phyloP scores from a whole-genome alignment of 2,888 invertebrate species.

The Parelbella ahira region DNA sequence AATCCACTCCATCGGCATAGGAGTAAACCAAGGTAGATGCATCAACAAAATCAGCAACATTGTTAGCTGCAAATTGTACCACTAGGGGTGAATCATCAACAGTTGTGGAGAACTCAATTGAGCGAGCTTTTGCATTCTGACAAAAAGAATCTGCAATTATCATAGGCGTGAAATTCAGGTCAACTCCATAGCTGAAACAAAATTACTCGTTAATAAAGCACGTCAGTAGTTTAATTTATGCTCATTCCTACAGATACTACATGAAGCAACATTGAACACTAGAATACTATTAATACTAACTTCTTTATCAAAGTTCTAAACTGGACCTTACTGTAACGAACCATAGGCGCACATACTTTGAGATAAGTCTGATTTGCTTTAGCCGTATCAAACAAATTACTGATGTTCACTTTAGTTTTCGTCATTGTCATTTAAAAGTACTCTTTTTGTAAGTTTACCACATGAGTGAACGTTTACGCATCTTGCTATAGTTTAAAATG shows the following conservation, averaged over 20 bases:
- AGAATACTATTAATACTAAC: no score
- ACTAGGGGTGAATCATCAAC: constrained; percentile 90
- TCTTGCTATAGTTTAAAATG: no score
- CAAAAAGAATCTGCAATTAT: constrained; percentile 97
- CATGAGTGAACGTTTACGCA: no score
- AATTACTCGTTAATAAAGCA: constrained; percentile 5
- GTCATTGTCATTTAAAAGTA: constrained; percentile 21
- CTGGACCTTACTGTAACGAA: constrained; percentile 88
- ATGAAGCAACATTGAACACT: no score
- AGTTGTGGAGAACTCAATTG: constrained; percentile 89
- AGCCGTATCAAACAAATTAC: constrained; percentile 83
- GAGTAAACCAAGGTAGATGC: constrained; percentile 92
- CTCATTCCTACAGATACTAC: no score
- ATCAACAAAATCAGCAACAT: constrained; percentile 88
- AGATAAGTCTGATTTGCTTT: constrained; percentile 77
- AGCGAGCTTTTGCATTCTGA: constrained; percentile 91
- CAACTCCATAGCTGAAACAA: constrained; percentile 87
- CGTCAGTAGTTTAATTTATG: no score
- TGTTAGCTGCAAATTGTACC: constrained; percentile 97
- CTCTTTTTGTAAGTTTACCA: no score
- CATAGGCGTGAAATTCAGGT: constrained; percentile 97
- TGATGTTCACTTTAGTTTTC: constrained; percentile 67
- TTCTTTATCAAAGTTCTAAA: constrained; percentile 69
- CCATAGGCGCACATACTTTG: constrained; percentile 97
- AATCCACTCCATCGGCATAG: constrained; percentile 94